Conservation (phyloP, 1,140 invertebrate genomes). For the Hylyphantes graminicola region DNA sequence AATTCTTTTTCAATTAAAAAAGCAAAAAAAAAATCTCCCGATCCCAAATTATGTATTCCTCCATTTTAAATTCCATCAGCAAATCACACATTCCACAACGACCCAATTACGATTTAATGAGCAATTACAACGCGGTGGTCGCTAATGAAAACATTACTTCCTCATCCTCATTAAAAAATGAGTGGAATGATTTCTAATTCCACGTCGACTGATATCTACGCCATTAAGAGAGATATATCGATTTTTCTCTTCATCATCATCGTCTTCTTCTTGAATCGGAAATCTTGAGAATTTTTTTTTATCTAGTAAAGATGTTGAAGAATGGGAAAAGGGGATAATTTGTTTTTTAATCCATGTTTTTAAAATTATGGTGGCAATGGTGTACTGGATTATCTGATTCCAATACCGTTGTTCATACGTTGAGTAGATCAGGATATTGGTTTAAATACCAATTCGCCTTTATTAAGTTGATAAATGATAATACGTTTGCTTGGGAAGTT, state of each 20-base stretch:
- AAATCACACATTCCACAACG: slow-evolving; percentile 7
- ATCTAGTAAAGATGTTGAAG: no score
- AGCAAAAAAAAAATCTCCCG: no score
- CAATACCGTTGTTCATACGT: no score
- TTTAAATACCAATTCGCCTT: no score
- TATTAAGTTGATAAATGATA: no score
- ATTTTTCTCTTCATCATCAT: slow-evolving; percentile 21
- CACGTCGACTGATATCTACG: neutral
- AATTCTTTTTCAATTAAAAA: no score
- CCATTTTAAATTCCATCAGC: slow-evolving; percentile 12
- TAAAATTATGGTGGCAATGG: no score
- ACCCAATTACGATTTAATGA: slow-evolving; percentile 21
- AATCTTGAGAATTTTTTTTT: slow-evolving; percentile 7
- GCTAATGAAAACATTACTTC: slow-evolving; percentile 28
- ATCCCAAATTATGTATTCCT: neutral
- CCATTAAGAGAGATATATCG: slow-evolving; percentile 21
- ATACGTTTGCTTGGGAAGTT: no score
- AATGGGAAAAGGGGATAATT: no score
- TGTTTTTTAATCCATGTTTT: no score
- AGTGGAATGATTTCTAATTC: slow-evolving; percentile 21
- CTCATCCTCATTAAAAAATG: slow-evolving; percentile 30
- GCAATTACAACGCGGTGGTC: slow-evolving; percentile 7
- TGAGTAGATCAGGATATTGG: no score
- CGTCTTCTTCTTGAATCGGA: slow-evolving; percentile 2
- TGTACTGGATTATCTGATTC: no score